These are phyloP conservation scores for Nasonia giraulti DNA, from an alignment of 1,140 invertebrate genomes.

Conservation along the genomic window DNA sequence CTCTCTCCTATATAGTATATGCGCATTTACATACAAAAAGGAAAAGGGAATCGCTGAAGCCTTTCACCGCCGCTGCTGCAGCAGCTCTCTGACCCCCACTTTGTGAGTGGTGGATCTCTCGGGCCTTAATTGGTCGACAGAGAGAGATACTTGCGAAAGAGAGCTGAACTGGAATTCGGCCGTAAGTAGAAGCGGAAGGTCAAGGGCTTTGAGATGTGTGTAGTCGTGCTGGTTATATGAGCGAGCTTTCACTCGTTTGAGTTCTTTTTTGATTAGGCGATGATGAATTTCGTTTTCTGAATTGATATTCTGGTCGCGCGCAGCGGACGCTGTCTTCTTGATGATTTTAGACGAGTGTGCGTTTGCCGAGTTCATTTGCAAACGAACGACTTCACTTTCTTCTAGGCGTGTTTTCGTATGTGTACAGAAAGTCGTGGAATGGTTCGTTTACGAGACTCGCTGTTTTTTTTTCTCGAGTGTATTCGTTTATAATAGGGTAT, in stretches of 20 bases:
- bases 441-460: no score
- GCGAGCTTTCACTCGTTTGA: slow-evolving; percentile 20
- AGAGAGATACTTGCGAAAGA: not conserved
- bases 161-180: slow-evolving; percentile 63
- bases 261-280: not conserved
- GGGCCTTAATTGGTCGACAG: slow-evolving; percentile 29
- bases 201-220: slow-evolving; percentile 63
- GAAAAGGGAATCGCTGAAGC: not conserved
- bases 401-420: no score
- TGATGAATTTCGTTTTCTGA: not conserved
- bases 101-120: not conserved
- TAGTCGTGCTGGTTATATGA: not conserved
- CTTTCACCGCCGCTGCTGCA: slow-evolving; percentile 27
- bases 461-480: no score
- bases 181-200: slow-evolving; percentile 63
- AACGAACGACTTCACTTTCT: slow-evolving; percentile 1
- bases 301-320: not conserved
- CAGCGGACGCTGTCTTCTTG: no score
- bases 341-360: not conserved
- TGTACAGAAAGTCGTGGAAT: no score
- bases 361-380: slow-evolving; percentile 7
- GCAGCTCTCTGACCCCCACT: not conserved
- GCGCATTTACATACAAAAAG: not conserved
- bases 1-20: not conserved
- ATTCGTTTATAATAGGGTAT: no score